Base-by-base conservation (phyloP, 1,140 invertebrate genomes). In the Drosophila bifasciata region DNA sequence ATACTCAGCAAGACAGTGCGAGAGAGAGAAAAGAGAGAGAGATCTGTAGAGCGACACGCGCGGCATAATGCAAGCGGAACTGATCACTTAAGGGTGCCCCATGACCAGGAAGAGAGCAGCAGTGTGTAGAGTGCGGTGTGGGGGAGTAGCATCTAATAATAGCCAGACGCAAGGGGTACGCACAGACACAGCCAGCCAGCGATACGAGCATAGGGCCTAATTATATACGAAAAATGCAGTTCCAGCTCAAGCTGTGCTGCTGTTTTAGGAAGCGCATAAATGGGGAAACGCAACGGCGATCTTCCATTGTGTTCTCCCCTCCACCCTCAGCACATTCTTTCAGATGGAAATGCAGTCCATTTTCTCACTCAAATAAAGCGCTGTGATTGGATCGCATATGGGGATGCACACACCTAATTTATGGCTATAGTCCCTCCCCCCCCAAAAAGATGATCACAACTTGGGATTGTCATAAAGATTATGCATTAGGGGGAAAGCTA, bases 51-150 rank as follows among this genome's bases (percentile, higher is more conserved):
- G 45, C 39, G 53, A 51, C 68, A 64, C 52, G 50, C 43, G 56
- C 57, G 50, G 53, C 43, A 58, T 46, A 60, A 56, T 32, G 62
- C 81, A 83, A 86, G 75, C 83, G 83, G 83, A 86, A 86, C 83
- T 86, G 63, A 83, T 48, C 83, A 86, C 83, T 86, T 86, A 85
- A 79, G 80, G 77, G 59, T 60, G 52, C 45, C 32, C 40, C 15
- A 23, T 17, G 40, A 43, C 52, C 52, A 40, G 36, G 19, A n/a
- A 21, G 4, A 25, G n/a, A n/a, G n/a, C n/a, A n/a, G 23, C 11
- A 48, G 15, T 21, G 21, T 57, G 36, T 16, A 13, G n/a, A 17
- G 44, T 43, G 50, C 25, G 15, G 19, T 21, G 15, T 15, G 5
- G 28, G 45, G 45, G 55, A 45, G 13, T 9, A 39, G 11, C 5